Percentiles rank a stretch among this genome's conserved stretches.
These are phyloP conservation scores for Varanus komodoensis DNA, from an alignment of 2,113 vertebrate species.

Conservation along the genomic window DNA sequence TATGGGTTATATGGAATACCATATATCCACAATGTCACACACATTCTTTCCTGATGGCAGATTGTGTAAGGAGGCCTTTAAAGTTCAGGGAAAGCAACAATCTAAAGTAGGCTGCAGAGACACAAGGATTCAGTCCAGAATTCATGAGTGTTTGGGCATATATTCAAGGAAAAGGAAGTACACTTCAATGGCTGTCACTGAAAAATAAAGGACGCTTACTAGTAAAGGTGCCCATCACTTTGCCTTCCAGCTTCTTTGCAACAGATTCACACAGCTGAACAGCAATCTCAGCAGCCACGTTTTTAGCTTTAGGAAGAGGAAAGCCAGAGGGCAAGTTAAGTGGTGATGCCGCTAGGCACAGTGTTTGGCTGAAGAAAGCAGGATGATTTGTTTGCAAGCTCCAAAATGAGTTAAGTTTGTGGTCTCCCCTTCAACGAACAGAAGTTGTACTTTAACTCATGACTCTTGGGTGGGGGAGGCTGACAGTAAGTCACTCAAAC, in stretches of 20 bases:
- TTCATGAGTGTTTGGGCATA: not conserved
- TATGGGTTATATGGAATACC: not conserved
- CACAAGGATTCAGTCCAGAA: not conserved
- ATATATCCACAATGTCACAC: too few relatives aligned
- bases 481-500: too few relatives aligned
- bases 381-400: fast-evolving
- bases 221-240: slow-evolving; percentile 98
- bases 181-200: fast-evolving
- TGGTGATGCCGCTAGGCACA: fast-evolving
- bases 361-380: fast-evolving
- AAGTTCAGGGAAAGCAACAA: not conserved
- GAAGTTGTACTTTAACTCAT: not conserved
- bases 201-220: slow-evolving; percentile 83
- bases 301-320: slow-evolving; percentile 85
- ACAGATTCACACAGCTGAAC: slow-evolving; percentile 94
- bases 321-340: not conserved
- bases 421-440: not conserved
- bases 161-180: not conserved
- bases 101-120: not conserved
- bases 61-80: not conserved
- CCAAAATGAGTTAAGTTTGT: too few relatives aligned
- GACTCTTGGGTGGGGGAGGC: not conserved
- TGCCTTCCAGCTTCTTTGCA: slow-evolving; percentile 97
- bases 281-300: slow-evolving; percentile 96
- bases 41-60: not conserved